Conservation (phyloP, 2,797 vertebrate species). For the Pampus argenteus region DNA sequence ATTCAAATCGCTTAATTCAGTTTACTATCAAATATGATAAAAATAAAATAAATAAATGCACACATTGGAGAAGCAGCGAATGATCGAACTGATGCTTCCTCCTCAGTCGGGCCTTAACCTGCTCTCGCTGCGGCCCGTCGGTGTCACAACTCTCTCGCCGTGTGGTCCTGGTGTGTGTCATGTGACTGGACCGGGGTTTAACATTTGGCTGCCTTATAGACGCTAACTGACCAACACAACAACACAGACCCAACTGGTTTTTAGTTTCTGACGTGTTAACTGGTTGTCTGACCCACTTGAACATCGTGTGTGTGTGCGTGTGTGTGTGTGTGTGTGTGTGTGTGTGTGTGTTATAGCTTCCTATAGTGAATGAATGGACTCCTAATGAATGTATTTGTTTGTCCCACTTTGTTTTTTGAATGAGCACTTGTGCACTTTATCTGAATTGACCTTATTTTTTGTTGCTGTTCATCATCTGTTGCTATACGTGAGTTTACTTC, state of each 20-base stretch:
- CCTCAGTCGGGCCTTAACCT: neutral
- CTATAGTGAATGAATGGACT: conserved; percentile 39
- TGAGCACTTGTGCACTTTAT: conserved; percentile 88
- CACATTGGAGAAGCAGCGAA: too few species aligned
- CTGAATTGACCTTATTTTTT: conserved; percentile 61
- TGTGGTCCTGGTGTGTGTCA: conserved; percentile 27
- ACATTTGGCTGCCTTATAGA: conserved; percentile 66
- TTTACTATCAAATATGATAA: too few species aligned
- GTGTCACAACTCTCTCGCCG: conserved; percentile 41
- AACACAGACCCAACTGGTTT: conserved; percentile 20
- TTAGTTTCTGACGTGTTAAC: conserved; percentile 14
- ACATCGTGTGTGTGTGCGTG: conserved; percentile 32
- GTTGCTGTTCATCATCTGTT: conserved; percentile 57
- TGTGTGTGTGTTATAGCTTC: neutral
- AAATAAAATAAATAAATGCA: too few species aligned
- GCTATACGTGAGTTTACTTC: conserved; percentile 56
- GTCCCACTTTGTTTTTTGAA: conserved; percentile 63
- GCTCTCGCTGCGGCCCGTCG: neutral
- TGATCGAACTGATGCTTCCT: neutral
- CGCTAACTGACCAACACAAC: conserved; percentile 49
- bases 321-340: conserved; percentile 34
- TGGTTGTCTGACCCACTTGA: conserved; percentile 54
- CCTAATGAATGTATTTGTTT: conserved; percentile 68
- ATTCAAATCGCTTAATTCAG: too few species aligned
- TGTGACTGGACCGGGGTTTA: conserved; percentile 30